Evolutionary conservation across 1,140 invertebrate species (phyloP).

Genomic region (Andricus grossulariae): DNA sequence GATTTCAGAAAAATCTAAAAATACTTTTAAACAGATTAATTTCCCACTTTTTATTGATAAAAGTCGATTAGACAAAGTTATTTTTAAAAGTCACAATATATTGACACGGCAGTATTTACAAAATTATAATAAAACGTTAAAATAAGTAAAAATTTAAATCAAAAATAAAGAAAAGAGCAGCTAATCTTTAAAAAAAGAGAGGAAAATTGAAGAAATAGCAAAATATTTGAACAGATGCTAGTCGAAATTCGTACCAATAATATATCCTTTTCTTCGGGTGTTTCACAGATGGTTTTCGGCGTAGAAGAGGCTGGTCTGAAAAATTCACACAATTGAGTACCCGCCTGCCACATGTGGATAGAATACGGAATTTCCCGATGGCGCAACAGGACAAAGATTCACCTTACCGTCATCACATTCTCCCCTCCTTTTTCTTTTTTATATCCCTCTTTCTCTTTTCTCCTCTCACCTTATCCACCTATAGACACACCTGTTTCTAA

Average conservation of each 20-base stretch:
- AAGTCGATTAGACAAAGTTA: too few species aligned
- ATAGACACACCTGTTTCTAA: neutral
- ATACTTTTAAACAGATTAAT: too few species aligned
- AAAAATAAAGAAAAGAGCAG: too few species aligned
- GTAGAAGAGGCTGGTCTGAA: neutral
- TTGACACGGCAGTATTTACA: too few species aligned
- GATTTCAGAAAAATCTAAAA: too few species aligned
- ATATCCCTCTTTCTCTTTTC: constrained; percentile 32
- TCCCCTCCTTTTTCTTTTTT: constrained; percentile 32
- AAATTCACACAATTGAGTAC: constrained; percentile 16
- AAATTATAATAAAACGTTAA: too few species aligned
- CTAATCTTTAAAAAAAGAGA: neutral
- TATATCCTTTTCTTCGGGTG: neutral
- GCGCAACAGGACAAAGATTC: constrained; percentile 60
- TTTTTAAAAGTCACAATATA: too few species aligned
- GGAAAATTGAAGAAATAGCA: neutral
- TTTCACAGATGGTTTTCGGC: constrained; percentile 23
- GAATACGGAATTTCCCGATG: constrained; percentile 51
- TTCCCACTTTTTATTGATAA: too few species aligned
- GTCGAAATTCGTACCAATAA: neutral
- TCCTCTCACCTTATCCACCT: constrained; percentile 3
- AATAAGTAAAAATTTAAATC: too few species aligned
- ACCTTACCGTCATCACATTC: constrained; percentile 56
- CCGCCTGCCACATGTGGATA: neutral
- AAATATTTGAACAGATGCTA: neutral